These are phyloP conservation scores for Ormia ochracea DNA, from an alignment of 2,888 invertebrate genomes.

Conservation along the genomic window DNA sequence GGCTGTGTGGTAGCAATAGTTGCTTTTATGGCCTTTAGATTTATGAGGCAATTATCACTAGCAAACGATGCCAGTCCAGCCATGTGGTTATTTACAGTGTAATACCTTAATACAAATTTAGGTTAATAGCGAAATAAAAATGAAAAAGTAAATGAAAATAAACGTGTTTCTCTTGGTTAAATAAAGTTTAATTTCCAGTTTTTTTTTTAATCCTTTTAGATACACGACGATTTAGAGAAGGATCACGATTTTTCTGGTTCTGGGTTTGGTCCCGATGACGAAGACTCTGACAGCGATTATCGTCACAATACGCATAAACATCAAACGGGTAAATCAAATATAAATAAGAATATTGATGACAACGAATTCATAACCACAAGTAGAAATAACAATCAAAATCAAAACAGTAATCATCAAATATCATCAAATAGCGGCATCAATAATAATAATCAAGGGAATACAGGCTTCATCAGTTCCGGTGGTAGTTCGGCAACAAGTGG, in stretches of 20 bases:
- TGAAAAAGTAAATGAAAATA: background rate
- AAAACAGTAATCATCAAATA: conserved; percentile 70
- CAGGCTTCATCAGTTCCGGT: conserved; percentile 70
- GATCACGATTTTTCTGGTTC: conserved; percentile 91
- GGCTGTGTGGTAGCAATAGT: conserved; percentile 44
- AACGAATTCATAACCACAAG: conserved; percentile 72
- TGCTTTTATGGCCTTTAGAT: conserved; percentile 56
- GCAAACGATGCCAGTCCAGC: conserved; percentile 40
- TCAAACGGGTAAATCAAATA: conserved; percentile 70
- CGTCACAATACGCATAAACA: conserved; percentile 70
- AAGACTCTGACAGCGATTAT: conserved; percentile 79
- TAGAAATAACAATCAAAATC: conserved; percentile 68
- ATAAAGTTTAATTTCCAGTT: background rate
- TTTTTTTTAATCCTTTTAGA: conserved; percentile 67
- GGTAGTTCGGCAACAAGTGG: conserved; percentile 67
- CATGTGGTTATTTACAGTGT: conserved; percentile 29
- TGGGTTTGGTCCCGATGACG: conserved; percentile 90
- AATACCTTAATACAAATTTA: conserved; percentile 40
- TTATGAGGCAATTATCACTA: conserved; percentile 59
- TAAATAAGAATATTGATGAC: conserved; percentile 71
- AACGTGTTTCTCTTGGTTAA: background rate
- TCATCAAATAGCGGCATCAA: conserved; percentile 75
- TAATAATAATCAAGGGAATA: conserved; percentile 66
- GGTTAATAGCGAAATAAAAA: conserved; percentile 9
- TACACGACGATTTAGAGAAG: conserved; percentile 79